Percentiles rank a stretch among this genome's conserved stretches.
phyloP scores from a whole-genome alignment of 2,888 invertebrate species.

The Calephelis perditalis region DNA sequence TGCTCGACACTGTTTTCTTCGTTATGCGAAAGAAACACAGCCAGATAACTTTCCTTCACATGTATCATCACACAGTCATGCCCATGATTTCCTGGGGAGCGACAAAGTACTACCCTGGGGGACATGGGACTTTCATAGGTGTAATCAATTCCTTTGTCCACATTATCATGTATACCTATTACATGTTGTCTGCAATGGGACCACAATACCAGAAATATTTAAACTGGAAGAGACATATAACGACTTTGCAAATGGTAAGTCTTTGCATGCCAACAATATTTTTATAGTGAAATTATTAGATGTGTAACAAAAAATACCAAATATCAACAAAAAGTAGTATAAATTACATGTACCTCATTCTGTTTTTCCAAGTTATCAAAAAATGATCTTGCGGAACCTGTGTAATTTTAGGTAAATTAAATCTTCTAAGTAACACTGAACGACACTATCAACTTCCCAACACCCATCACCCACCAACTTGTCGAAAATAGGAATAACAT shows the following conservation, averaged over 20 bases:
- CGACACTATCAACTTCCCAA: too few relatives aligned
- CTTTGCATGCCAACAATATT: too few relatives aligned
- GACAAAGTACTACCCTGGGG: conserved; percentile 91
- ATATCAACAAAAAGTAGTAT: too few relatives aligned
- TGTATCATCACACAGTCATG: conserved; percentile 97
- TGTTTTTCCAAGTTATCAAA: too few relatives aligned
- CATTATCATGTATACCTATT: conserved; percentile 96
- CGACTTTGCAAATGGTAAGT: conserved; percentile 91
- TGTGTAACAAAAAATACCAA: too few relatives aligned
- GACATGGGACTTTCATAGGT: conserved; percentile 94
- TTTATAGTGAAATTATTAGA: too few relatives aligned
- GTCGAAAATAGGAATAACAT: too few relatives aligned
- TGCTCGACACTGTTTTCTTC: conserved; percentile 95
- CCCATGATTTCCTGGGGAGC: conserved; percentile 96
- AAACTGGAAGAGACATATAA: conserved; percentile 97
- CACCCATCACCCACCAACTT: too few relatives aligned
- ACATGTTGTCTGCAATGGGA: conserved; percentile 92
- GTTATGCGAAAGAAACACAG: conserved; percentile 93
- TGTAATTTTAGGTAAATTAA: too few relatives aligned
- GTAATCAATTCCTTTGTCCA: conserved; percentile 96
- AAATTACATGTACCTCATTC: too few relatives aligned
- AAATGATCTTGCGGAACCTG: too few relatives aligned
- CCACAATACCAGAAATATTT: conserved; percentile 92
- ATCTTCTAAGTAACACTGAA: too few relatives aligned
- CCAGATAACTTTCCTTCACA: conserved; percentile 93